Evolutionary conservation across 2,888 invertebrate genomes (phyloP), one percentile per base, ranked within the genome.

Genomic region (Rhorus exstirpatorius): DNA sequence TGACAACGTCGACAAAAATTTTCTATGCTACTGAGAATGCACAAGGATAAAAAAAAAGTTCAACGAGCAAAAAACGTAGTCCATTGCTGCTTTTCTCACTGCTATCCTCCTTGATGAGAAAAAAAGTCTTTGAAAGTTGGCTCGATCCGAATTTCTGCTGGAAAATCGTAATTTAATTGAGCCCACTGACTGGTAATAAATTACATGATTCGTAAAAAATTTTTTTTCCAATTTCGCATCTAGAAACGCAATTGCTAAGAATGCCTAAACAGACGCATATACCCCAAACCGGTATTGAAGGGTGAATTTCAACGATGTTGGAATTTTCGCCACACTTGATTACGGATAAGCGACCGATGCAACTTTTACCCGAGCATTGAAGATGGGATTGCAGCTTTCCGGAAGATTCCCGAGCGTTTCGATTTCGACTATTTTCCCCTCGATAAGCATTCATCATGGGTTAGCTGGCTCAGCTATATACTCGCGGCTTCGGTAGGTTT

Each of bases 361-460:
- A 46, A 70, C 70, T 70, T 78, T 70, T 61, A 46, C 17, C 17
- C 61, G 46, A 10, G 17, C 6, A 58, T 26, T 12, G 26, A 46
- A 31, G 14, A 8, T 55, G 49, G 12, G 38, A 31, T 67, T 74
- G 63, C 67, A 80, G 76, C 77, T 83, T 75, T 78, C 49, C 49
- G 49, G 10, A 67, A 75, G 63, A 67, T 75, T 79, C 53, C 63
- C 61, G 65, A 53, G 76, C 41, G 38, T 76, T 78, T 70, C 38
- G 38, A 51, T 51, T 71, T 55, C 61, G 31, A 75, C 71, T 51
- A 81, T 78, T 78, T 83, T 84, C 72, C 83, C 80, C 81, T 72
- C 80, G 77, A 84, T 84, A 76, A 84, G 82, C 74, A 82, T 76
- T 76, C 67, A 35, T 67, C 58, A 70, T 75, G 44, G 74, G 68